Percentiles rank a stretch among this genome's conserved stretches.
phyloP scores from a whole-genome alignment of 2,797 vertebrate genomes.

The Taeniopygia guttata region DNA sequence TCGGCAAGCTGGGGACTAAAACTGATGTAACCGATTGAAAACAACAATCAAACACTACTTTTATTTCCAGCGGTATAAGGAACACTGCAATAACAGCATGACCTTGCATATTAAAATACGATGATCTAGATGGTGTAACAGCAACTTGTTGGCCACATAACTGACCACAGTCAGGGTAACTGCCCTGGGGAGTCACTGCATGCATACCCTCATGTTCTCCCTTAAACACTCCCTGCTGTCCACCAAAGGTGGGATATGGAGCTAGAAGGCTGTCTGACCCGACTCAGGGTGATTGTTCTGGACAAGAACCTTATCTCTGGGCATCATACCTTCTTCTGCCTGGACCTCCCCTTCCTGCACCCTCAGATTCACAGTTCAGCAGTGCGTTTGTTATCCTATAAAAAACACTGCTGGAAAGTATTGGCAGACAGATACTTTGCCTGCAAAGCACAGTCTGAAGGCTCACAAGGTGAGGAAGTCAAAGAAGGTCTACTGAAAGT shows the following conservation, averaged over 20 bases:
- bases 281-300: background rate
- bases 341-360: background rate
- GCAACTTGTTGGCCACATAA: background rate
- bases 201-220: rapidly evolving
- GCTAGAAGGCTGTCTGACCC: background rate
- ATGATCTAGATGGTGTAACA: background rate
- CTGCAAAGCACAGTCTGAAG: background rate
- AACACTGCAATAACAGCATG: background rate
- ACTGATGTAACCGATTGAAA: background rate
- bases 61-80: background rate
- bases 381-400: rapidly evolving
- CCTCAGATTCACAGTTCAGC: background rate
- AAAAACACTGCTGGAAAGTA: background rate
- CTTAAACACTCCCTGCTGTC: background rate
- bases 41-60: background rate
- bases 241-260: background rate
- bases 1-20: background rate
- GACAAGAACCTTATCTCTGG: background rate
- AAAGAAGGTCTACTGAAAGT: background rate
- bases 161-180: background rate
- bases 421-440: background rate
- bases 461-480: background rate
- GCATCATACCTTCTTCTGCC: background rate
- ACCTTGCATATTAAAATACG: background rate
- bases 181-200: background rate